These are phyloP conservation scores for Clytia hemisphaerica DNA, from an alignment of 30 jellyfish, hydroid and myxozoan genomes.

Conservation along the genomic window DNA sequence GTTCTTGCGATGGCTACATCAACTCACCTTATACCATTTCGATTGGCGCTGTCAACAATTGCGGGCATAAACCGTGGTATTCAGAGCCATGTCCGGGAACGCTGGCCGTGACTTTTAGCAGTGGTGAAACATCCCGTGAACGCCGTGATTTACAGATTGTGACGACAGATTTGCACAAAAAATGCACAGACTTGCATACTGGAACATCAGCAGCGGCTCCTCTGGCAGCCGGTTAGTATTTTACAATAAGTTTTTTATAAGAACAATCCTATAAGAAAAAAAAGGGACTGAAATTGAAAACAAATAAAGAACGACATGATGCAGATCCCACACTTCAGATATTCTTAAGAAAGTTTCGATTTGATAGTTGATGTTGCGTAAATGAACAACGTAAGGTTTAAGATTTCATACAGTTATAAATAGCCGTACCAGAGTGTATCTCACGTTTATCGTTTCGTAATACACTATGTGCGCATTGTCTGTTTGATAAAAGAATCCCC, in stretches of 20 bases:
- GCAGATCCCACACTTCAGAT: too few relatives aligned
- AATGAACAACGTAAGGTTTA: too few relatives aligned
- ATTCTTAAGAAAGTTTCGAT: too few relatives aligned
- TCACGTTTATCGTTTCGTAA: too few relatives aligned
- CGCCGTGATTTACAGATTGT: conserved; percentile 75
- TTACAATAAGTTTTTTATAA: background rate
- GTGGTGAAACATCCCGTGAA: conserved; percentile 74
- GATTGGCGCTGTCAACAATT: conserved; percentile 95
- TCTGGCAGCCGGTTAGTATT: conserved; percentile 84
- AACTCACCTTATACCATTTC: conserved; percentile 82
- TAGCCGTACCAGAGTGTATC: too few relatives aligned
- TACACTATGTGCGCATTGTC: too few relatives aligned
- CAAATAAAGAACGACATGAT: too few relatives aligned
- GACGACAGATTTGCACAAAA: conserved; percentile 86
- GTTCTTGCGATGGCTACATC: conserved; percentile 98
- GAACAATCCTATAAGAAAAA: too few relatives aligned
- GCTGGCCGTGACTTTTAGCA: conserved; percentile 95
- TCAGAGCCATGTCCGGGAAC: conserved; percentile 99
- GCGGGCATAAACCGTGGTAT: conserved; percentile 97
- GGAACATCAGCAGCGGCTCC: conserved; percentile 99
- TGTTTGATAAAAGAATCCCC: too few relatives aligned
- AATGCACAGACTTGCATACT: conserved; percentile 76
- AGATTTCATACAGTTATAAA: too few relatives aligned
- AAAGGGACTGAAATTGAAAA: too few relatives aligned
- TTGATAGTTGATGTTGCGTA: too few relatives aligned